These are phyloP conservation scores for Standfussiana lucernea DNA, from an alignment of 2,888 invertebrate genomes.

Conservation along the genomic window DNA sequence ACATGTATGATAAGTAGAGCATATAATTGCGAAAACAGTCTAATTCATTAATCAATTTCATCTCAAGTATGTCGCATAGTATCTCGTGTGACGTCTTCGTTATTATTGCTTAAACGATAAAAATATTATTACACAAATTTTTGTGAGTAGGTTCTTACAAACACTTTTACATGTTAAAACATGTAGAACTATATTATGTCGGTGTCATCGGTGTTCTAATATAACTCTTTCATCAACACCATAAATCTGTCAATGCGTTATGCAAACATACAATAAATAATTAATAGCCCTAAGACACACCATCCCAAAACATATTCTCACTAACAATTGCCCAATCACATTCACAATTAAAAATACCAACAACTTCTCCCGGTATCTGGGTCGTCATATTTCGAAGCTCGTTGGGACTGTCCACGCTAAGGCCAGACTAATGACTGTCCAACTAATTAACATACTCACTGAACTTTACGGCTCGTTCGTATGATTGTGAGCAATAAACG, in stretches of 20 bases:
- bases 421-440: constrained; percentile 37
- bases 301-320: constrained; percentile 20
- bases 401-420: constrained; percentile 31
- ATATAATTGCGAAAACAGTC: neutral
- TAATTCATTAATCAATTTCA: neutral
- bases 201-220: neutral
- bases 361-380: constrained; percentile 35
- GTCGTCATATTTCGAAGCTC: constrained; percentile 39
- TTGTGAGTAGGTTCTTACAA: neutral
- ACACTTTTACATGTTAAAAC: neutral
- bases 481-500: constrained; percentile 21
- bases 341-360: constrained; percentile 31
- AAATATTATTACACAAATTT: neutral
- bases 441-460: constrained; percentile 66
- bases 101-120: neutral
- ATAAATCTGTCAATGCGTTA: constrained; percentile 37
- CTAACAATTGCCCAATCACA: constrained; percentile 31
- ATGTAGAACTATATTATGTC: neutral
- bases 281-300: neutral
- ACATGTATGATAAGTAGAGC: neutral
- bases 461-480: constrained; percentile 53
- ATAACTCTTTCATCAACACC: constrained; percentile 12
- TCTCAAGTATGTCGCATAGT: neutral
- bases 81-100: neutral
- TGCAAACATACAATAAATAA: constrained; percentile 6